Evolutionary conservation across 2,888 invertebrate species (phyloP).

Genomic region (Cosmia trapezina): DNA sequence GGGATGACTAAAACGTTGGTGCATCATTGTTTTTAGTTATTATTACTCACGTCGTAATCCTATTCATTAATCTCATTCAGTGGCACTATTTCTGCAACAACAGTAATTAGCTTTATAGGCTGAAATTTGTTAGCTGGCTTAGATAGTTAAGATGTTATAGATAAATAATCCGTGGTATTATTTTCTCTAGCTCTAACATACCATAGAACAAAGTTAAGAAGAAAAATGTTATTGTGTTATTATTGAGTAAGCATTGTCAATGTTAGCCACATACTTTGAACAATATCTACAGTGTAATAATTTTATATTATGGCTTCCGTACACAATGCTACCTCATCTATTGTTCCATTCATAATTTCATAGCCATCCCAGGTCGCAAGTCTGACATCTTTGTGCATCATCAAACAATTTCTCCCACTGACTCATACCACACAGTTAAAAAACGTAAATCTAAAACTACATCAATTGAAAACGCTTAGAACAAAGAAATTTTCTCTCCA

Average conservation of each 20-base stretch:
- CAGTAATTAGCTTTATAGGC: conserved; percentile 9
- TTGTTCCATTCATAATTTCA: conserved; percentile 47
- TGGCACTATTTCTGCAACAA: conserved; percentile 29
- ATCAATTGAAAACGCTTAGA: conserved; percentile 52
- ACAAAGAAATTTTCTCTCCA: conserved; percentile 54
- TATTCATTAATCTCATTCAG: conserved; percentile 55
- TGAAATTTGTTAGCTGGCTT: neutral
- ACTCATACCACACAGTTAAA: conserved; percentile 42
- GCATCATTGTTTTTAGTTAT: conserved; percentile 60
- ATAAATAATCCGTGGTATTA: neutral
- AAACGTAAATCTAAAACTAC: conserved; percentile 48
- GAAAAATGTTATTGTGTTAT: neutral
- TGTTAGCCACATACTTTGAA: conserved; percentile 13
- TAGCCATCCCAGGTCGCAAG: conserved; percentile 43
- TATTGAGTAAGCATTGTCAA: conserved; percentile 13
- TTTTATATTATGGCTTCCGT: conserved; percentile 39
- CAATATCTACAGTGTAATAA: conserved; percentile 33
- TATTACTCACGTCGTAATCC: conserved; percentile 57
- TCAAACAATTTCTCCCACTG: conserved; percentile 49
- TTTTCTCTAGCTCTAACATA: neutral
- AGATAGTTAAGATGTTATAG: neutral
- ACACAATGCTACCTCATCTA: conserved; percentile 40
- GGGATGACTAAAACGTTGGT: conserved; percentile 51
- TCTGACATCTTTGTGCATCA: conserved; percentile 46
- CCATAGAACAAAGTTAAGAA: neutral